Evolutionary conservation across 2,113 vertebrate genomes (phyloP).

Genomic region (Cercopithecus mona): DNA sequence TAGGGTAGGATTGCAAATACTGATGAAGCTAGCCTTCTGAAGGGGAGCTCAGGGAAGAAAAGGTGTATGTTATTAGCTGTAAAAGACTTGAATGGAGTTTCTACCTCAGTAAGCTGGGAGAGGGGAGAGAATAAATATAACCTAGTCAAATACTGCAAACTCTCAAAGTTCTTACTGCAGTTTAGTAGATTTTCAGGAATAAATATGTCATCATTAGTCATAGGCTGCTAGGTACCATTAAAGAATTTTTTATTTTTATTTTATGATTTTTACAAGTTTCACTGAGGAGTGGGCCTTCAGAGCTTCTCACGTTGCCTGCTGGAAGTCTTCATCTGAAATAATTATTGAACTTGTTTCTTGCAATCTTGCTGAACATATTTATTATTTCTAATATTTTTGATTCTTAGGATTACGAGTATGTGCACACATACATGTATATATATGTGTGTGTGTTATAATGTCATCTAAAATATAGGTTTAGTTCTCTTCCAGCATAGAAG

Average conservation of each 20-base stretch:
- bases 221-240: too few relatives aligned
- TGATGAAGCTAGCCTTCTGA: neutral
- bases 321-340: neutral
- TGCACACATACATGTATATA: neutral
- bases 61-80: neutral
- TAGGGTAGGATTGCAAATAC: neutral
- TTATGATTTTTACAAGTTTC: neutral
- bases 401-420: neutral
- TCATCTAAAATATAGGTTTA: neutral
- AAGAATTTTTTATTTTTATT: too few relatives aligned
- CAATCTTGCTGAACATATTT: too few relatives aligned
- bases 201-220: neutral
- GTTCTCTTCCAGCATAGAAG: neutral
- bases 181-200: neutral
- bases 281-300: too few relatives aligned
- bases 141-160: neutral
- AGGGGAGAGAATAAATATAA: too few relatives aligned
- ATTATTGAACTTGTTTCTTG: neutral
- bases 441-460: neutral
- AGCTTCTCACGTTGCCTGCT: neutral
- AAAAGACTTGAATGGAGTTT: neutral
- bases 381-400: neutral
- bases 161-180: neutral
- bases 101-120: neutral
- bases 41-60: neutral